Conservation (phyloP, 1,140 invertebrate species). For the Palaemon carinicauda region DNA sequence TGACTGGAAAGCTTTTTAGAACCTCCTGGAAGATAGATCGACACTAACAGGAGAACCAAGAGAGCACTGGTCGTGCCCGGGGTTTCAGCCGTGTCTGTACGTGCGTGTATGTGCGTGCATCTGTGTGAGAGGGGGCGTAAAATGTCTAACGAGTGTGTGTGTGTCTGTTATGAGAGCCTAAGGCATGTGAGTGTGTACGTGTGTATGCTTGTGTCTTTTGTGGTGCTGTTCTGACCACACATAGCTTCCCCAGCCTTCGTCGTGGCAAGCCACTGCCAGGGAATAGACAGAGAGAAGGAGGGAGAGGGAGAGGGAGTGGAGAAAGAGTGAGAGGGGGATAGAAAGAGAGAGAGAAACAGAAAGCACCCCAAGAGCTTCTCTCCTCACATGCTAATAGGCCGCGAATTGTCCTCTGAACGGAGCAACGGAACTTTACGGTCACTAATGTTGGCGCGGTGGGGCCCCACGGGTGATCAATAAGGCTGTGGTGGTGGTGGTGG, state of each 20-base stretch:
- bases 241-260: neutral
- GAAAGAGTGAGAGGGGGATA: neutral
- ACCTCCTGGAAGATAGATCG: too few species aligned
- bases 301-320: neutral
- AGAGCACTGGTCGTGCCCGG: too few species aligned
- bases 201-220: neutral
- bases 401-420: neutral
- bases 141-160: too few species aligned
- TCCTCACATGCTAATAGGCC: constrained; percentile 20
- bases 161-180: too few species aligned
- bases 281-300: neutral
- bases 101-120: neutral
- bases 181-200: neutral
- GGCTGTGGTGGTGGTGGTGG: neutral
- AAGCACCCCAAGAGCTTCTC: neutral
- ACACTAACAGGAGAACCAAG: too few species aligned
- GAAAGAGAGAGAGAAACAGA: neutral
- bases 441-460: constrained; percentile 41
- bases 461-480: constrained; percentile 44
- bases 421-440: constrained; percentile 10
- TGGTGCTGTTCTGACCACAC: neutral
- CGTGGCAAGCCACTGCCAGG: neutral
- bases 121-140: neutral
- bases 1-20: too few species aligned
- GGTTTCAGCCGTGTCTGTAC: neutral